Conservation (phyloP, 1,140 invertebrate species). For the Drosophila ercepeae region DNA sequence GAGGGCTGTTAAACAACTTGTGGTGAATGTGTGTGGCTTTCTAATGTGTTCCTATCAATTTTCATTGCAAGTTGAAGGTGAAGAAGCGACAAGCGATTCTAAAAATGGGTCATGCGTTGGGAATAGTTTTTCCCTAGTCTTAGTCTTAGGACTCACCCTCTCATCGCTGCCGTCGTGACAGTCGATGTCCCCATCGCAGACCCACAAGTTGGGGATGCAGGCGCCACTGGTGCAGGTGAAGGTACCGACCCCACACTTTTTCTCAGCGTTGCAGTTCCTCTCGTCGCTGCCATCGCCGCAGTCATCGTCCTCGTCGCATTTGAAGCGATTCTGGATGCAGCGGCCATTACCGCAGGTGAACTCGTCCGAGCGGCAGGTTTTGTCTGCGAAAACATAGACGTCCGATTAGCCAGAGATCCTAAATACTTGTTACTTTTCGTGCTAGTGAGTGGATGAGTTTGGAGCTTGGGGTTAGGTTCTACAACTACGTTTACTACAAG, state of each 20-base stretch:
- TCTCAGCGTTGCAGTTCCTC: constrained; percentile 88
- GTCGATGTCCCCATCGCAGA: constrained; percentile 93
- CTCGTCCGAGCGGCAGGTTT: constrained; percentile 93
- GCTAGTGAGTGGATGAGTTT: constrained; percentile 21
- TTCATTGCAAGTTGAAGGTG: constrained; percentile 22
- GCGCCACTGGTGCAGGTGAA: constrained; percentile 88
- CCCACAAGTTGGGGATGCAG: constrained; percentile 89
- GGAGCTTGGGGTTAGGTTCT: constrained; percentile 6
- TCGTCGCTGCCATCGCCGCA: constrained; percentile 94
- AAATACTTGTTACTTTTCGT: constrained; percentile 28
- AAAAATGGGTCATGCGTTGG: background rate
- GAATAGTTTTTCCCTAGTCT: background rate
- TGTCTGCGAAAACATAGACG: constrained; percentile 85
- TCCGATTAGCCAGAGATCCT: constrained; percentile 8
- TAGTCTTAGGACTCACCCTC: constrained; percentile 84
- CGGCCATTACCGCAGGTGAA: constrained; percentile 95
- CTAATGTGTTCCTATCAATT: constrained; percentile 37
- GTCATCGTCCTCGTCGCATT: constrained; percentile 94
- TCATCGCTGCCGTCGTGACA: constrained; percentile 92
- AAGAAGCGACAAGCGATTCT: background rate
- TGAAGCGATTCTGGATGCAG: constrained; percentile 94
- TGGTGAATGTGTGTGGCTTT: constrained; percentile 5
- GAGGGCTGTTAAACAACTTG: constrained; percentile 17
- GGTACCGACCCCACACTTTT: constrained; percentile 87
- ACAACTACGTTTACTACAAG: constrained; percentile 19